phyloP scores from a whole-genome alignment of 1,140 invertebrate genomes.

The Orius insidiosus region DNA sequence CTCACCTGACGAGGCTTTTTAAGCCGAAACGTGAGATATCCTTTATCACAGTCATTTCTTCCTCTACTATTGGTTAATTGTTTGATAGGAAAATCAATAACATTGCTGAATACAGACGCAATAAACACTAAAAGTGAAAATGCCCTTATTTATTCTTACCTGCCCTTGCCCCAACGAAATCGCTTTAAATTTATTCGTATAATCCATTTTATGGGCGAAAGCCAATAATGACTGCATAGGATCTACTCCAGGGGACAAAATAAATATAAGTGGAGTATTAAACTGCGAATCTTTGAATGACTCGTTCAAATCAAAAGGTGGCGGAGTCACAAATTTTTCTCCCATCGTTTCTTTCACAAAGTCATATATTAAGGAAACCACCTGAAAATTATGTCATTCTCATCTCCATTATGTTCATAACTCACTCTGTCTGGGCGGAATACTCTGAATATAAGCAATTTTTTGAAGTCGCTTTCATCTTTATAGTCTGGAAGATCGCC shows the following conservation, averaged over 20 bases:
- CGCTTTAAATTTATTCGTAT: constrained; percentile 53
- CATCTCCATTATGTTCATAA: no score
- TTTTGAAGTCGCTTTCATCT: constrained; percentile 53
- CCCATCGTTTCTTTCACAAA: constrained; percentile 58
- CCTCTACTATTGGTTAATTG: no score
- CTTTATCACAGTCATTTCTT: no score
- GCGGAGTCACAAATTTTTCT: constrained; percentile 61
- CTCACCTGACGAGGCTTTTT: no score
- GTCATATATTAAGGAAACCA: constrained; percentile 30
- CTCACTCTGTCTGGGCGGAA: constrained; percentile 77
- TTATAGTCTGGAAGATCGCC: constrained; percentile 40
- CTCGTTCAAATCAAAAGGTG: constrained; percentile 69
- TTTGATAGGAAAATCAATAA: no score
- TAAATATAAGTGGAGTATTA: constrained; percentile 72
- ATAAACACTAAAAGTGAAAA: no score
- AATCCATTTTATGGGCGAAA: constrained; percentile 66
- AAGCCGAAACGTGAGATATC: no score
- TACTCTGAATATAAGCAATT: constrained; percentile 59
- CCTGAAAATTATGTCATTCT: no score
- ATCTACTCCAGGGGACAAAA: constrained; percentile 79
- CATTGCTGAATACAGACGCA: no score
- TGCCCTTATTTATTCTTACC: no score
- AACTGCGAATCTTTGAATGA: constrained; percentile 72
- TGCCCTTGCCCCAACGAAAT: constrained; percentile 84
- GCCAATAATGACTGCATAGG: constrained; percentile 61